phyloP scores from a whole-genome alignment of 2,888 invertebrate species.

The Cantharis lateralis region DNA sequence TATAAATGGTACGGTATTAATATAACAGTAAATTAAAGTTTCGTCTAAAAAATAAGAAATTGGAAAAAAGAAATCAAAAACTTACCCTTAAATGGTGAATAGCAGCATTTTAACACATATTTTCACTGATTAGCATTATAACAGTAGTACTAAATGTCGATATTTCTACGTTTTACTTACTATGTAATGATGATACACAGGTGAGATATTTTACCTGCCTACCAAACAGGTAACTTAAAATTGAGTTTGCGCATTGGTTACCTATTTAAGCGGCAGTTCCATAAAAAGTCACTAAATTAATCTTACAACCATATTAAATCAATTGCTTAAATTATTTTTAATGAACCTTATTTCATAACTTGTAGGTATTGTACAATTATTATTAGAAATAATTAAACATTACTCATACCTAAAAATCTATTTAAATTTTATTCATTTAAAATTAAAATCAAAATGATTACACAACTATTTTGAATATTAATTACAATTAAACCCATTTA shows the following conservation, averaged over 20 bases:
- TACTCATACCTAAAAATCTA: background rate
- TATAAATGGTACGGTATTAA: background rate
- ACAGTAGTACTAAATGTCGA: conserved; percentile 21
- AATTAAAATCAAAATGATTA: background rate
- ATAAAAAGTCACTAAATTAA: background rate
- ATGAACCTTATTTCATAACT: background rate
- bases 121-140: conserved; percentile 19
- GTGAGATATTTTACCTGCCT: conserved; percentile 31
- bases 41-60: background rate
- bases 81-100: conserved; percentile 10
- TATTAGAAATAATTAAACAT: background rate
- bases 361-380: background rate
- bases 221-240: conserved; percentile 32
- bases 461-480: background rate
- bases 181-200: conserved; percentile 32
- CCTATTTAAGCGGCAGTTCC: conserved; percentile 12
- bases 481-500: background rate
- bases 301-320: background rate
- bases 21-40: conserved; percentile 39
- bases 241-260: conserved; percentile 27
- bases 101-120: conserved; percentile 17
- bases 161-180: conserved; percentile 24
- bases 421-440: background rate
- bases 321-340: background rate
- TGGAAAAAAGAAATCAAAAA: background rate